These are phyloP conservation scores for Enhydra lutris DNA, from an alignment of 2,113 vertebrate species.

Conservation along the genomic window DNA sequence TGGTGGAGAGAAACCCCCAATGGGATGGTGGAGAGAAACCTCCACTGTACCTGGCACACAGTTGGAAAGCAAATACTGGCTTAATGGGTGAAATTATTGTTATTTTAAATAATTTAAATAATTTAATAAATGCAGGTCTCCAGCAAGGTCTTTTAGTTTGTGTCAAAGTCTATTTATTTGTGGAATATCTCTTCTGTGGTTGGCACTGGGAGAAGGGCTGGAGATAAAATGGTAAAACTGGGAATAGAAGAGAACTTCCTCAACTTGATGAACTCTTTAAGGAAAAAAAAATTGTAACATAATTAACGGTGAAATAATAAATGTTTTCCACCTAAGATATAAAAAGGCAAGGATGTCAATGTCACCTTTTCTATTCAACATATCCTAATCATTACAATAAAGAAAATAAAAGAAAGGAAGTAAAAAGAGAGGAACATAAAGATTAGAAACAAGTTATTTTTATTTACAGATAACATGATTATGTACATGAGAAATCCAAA, in stretches of 20 bases:
- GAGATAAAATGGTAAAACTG: neutral
- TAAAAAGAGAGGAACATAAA: neutral
- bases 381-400: neutral
- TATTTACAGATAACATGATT: neutral
- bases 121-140: slow-evolving; percentile 13
- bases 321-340: neutral
- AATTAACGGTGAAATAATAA: slow-evolving; percentile 23
- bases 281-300: neutral
- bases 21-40: neutral
- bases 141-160: neutral
- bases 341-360: slow-evolving; percentile 1
- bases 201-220: neutral
- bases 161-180: neutral
- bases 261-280: neutral
- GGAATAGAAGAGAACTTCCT: neutral
- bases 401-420: neutral
- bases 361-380: neutral
- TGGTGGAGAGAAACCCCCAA: neutral
- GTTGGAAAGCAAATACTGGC: neutral
- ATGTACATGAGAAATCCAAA: neutral
- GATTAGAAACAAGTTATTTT: slow-evolving; percentile 6
- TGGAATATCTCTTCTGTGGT: neutral
- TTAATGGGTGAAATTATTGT: neutral
- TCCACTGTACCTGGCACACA: neutral
- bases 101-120: slow-evolving; percentile 8